These are phyloP conservation scores for Porites lutea DNA, from an alignment of 64 coral and sea anemone species.

Conservation along the genomic window DNA sequence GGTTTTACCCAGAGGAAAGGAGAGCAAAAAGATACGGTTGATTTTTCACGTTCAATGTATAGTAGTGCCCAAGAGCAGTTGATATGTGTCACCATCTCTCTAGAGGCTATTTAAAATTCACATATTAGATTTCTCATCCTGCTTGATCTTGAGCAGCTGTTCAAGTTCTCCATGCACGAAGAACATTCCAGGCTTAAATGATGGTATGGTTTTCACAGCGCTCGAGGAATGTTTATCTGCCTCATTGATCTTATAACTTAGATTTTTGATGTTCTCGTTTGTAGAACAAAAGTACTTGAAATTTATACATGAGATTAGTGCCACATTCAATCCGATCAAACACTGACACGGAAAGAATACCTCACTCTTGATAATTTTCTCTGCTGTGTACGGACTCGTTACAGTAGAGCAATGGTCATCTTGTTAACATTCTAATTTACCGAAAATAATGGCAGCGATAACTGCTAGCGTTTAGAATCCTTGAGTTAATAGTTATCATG, in stretches of 20 bases:
- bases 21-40: background rate
- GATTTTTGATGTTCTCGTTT: conserved; percentile 23
- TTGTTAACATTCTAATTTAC: background rate
- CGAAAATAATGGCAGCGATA: background rate
- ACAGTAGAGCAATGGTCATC: background rate
- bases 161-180: background rate
- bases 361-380: background rate
- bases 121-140: background rate
- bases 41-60: background rate
- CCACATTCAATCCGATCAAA: background rate
- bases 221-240: conserved; percentile 29
- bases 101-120: background rate
- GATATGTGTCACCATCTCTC: background rate
- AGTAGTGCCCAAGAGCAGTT: background rate
- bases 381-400: background rate
- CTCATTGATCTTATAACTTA: conserved; percentile 21
- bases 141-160: conserved; percentile 21
- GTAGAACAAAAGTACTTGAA: background rate
- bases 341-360: background rate
- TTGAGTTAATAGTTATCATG: background rate
- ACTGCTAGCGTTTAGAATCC: too few species aligned
- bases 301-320: background rate
- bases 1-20: background rate
- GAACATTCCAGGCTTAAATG: conserved; percentile 26
- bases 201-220: conserved; percentile 18